phyloP scores from a whole-genome alignment of 2,888 invertebrate species.

The Dysmachus trigonus region DNA sequence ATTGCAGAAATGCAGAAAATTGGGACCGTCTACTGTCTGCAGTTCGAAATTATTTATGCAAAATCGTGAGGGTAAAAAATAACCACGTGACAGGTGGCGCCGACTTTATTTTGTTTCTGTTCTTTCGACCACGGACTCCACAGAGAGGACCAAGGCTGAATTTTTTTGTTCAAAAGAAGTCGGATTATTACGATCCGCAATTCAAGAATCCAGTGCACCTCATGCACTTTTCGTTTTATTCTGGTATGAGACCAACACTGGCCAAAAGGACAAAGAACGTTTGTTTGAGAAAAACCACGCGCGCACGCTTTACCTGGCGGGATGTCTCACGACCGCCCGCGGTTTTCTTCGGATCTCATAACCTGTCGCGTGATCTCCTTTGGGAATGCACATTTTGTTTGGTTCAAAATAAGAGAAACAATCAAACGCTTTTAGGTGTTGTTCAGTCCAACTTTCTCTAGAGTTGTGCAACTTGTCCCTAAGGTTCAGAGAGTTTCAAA shows the following conservation, averaged over 20 bases:
- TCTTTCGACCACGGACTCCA: not conserved
- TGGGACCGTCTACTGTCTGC: not conserved
- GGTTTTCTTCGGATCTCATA: slow-evolving; percentile 28
- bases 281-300: slow-evolving; percentile 21
- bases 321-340: slow-evolving; percentile 43
- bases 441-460: not conserved
- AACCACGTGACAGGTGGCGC: slow-evolving; percentile 37
- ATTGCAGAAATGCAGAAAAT: slow-evolving; percentile 24
- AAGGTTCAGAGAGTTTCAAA: too few species aligned
- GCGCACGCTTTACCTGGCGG: slow-evolving; percentile 41
- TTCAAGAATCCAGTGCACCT: slow-evolving; percentile 7
- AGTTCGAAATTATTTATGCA: slow-evolving; percentile 44
- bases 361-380: slow-evolving; percentile 40
- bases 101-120: not conserved
- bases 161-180: not conserved
- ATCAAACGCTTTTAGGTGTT: not conserved
- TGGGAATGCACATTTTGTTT: not conserved
- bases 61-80: slow-evolving; percentile 44
- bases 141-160: not conserved
- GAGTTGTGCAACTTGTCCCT: too few species aligned
- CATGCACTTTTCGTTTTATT: not conserved
- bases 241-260: not conserved
- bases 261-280: not conserved
- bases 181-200: slow-evolving; percentile 11
- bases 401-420: not conserved